A percentile compares a stretch with the other conserved stretches of the same genome.
Conservation (phyloP, 2,888 invertebrate genomes). For the Phlogophora meticulosa region DNA sequence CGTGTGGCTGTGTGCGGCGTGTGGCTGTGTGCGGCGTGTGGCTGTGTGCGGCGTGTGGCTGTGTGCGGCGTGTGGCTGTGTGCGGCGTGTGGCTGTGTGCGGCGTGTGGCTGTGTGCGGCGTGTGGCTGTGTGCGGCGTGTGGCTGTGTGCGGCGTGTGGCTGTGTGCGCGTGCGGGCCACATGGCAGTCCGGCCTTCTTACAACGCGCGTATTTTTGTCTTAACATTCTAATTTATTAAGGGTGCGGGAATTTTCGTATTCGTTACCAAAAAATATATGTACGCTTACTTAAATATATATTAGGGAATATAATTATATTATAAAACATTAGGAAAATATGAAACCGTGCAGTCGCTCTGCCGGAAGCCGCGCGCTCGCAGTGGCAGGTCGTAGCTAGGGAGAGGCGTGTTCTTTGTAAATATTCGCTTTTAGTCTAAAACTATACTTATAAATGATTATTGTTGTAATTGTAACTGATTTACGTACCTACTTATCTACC, state of each 20-base stretch:
- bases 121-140: too few species aligned
- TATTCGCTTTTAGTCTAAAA: conserved; percentile 87
- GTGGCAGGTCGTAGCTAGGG: conserved; percentile 85
- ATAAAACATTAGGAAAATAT: conserved; percentile 59
- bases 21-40: too few species aligned
- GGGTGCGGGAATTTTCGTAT: conserved; percentile 55
- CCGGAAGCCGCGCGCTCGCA: conserved; percentile 65
- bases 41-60: neutral
- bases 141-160: conserved; percentile 20
- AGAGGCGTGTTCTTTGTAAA: conserved; percentile 86
- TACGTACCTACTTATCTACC: conserved; percentile 70
- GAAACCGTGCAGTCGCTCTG: conserved; percentile 38
- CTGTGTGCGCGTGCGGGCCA: too few species aligned
- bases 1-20: too few species aligned
- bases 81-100: too few species aligned
- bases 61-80: neutral
- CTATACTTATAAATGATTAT: conserved; percentile 75
- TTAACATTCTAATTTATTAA: conserved; percentile 52
- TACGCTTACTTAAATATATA: conserved; percentile 65
- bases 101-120: conserved; percentile 39
- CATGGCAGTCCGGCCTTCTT: conserved; percentile 35
- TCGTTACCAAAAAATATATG: conserved; percentile 65
- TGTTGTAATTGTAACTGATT: conserved; percentile 75
- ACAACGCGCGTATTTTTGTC: conserved; percentile 37
- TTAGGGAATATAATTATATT: conserved; percentile 63